These are phyloP conservation scores for Simalia tracyae DNA, from an alignment of 2,797 vertebrate species.

Conservation along the genomic window DNA sequence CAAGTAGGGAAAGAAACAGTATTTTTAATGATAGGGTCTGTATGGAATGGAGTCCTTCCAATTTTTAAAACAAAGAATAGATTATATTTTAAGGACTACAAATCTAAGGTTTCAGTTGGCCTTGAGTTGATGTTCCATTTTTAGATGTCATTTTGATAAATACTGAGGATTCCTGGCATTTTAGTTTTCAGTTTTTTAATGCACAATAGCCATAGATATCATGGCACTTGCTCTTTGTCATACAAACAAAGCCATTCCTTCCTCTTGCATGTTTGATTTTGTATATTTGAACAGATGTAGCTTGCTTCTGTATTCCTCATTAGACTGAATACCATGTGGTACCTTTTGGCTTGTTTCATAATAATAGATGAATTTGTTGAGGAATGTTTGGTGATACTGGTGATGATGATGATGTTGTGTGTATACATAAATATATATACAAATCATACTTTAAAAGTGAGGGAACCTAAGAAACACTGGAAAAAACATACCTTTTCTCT, in stretches of 20 bases:
- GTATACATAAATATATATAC: not conserved
- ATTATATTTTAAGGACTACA: not conserved
- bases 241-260: not conserved
- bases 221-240: not conserved
- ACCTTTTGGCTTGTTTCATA: not conserved
- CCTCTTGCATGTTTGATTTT: not conserved
- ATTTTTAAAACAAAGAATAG: not conserved
- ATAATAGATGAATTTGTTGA: not conserved
- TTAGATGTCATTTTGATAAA: not conserved
- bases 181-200: not conserved
- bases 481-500: not conserved
- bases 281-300: conserved; percentile 6
- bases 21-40: not conserved
- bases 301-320: not conserved
- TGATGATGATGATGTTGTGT: not conserved
- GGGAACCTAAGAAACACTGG: not conserved
- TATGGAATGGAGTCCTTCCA: not conserved
- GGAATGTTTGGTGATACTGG: not conserved
- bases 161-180: not conserved
- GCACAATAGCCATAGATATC: not conserved
- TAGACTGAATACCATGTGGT: not conserved
- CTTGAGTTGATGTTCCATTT: not conserved
- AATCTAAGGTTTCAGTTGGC: not conserved
- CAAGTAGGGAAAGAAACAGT: not conserved
- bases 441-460: not conserved